Base-by-base conservation (phyloP, 1,140 invertebrate species). In the Nomia melanderi region DNA sequence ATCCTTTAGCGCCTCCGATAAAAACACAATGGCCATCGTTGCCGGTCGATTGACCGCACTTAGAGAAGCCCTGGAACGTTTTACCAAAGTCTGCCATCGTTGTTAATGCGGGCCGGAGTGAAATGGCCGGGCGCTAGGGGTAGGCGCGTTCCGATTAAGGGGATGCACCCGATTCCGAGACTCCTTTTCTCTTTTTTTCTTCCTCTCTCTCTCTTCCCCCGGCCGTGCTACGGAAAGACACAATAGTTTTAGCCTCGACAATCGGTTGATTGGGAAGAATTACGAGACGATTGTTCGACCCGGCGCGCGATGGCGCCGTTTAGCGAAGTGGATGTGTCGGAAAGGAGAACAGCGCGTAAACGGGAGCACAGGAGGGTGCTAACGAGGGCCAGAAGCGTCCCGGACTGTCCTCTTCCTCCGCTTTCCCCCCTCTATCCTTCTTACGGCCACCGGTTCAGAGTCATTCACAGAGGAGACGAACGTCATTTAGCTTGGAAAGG, bases 231-330 rank as follows among this genome's bases (percentile, higher is more conserved):
- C 66, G 47, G 57, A 78, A 82, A 81, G 83, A 86, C 84, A 90
- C 88, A 91, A 91, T 90, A 88, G 88, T 88, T 88, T 88, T 87
- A 89, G 83, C 86, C 87, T 85, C 78, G 83, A 90, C 86, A 87
- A 87, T 91, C 83, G 84, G 82, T 88, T 90, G 91, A 92, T 91
- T 89, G 88, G 88, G 82, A 91, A 90, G 87, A 90, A 91, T 91
- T 90, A 90, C 88, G 85, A 76, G 79, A 73, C 87, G 89, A 92
- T 91, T 91, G 89, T 91, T 87, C 87, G 84, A 23, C 79, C 67
- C 65, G 83, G 69, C 39, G 39, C 39, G 39, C 39, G 39, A 41
- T 87, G 77, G 27, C 57, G 57, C 65, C 29, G 63, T 66, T 57
- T 59, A 83, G 80, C 63, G 59, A 72, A 78, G 79, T 79, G 75